Conservation (phyloP, 2,888 invertebrate genomes). For the Caenorhabditis doughertyi region DNA sequence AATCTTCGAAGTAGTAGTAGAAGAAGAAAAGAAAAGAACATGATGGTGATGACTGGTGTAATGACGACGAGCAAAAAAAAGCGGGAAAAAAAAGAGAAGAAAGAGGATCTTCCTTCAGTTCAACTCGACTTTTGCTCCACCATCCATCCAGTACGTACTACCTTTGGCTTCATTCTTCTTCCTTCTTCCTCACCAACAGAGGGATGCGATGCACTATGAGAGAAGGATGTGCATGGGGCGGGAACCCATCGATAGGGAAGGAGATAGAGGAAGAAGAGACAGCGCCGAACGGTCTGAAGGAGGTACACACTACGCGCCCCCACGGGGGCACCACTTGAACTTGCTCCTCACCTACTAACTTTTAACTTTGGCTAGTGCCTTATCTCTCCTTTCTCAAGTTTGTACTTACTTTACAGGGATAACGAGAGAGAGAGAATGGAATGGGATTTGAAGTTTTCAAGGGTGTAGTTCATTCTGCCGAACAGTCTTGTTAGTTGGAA, state of each 20-base stretch:
- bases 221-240: conserved; percentile 52
- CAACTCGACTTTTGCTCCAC: conserved; percentile 52
- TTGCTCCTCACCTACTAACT: conserved; percentile 53
- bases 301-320: conserved; percentile 51
- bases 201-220: conserved; percentile 46
- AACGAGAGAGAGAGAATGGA: neutral
- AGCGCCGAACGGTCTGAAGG: conserved; percentile 62
- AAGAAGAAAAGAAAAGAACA: conserved; percentile 47
- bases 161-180: no score
- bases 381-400: conserved; percentile 41
- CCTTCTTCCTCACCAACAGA: neutral
- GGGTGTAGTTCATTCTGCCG: neutral
- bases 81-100: conserved; percentile 13
- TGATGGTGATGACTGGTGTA: conserved; percentile 63
- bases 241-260: neutral
- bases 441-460: neutral
- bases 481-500: neutral
- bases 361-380: conserved; percentile 54
- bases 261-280: conserved; percentile 21
- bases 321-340: conserved; percentile 55
- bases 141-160: conserved; percentile 14
- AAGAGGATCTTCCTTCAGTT: conserved; percentile 40
- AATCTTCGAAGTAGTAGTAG: conserved; percentile 13
- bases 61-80: conserved; percentile 32
- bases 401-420: conserved; percentile 27